Evolutionary conservation across 2,113 vertebrate species (phyloP).

Genomic region (Catagonus wagneri): DNA sequence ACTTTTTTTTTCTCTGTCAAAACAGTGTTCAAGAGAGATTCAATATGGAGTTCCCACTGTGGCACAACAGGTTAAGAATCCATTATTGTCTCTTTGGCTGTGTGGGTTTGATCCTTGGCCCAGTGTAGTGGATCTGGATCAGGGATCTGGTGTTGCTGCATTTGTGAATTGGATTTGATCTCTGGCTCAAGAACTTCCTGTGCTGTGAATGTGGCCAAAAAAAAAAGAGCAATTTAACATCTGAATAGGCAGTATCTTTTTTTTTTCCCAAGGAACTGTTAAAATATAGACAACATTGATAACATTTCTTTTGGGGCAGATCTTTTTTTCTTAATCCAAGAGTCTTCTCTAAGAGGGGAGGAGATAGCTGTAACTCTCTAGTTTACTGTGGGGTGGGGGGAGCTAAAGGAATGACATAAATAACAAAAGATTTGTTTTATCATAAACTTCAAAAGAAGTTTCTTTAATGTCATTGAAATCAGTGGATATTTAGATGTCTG

Average conservation of each 20-base stretch:
- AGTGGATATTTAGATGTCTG: neutral
- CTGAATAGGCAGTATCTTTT: neutral
- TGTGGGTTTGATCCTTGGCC: no score
- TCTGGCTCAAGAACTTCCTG: no score
- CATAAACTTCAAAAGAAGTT: neutral
- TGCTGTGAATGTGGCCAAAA: no score
- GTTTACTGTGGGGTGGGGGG: neutral
- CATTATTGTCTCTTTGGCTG: no score
- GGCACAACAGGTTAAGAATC: no score
- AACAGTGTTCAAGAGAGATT: neutral
- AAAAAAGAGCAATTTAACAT: no score
- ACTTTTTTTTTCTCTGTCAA: neutral
- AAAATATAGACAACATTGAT: neutral
- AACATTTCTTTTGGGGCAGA: conserved; percentile 45
- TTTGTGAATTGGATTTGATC: no score
- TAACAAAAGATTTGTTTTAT: neutral
- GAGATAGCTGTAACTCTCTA: neutral
- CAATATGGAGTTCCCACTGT: neutral
- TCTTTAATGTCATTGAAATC: conserved; percentile 15
- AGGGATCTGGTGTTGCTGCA: no score
- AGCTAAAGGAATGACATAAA: neutral
- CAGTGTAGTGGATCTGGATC: no score
- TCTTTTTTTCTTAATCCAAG: neutral
- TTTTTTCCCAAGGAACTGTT: neutral
- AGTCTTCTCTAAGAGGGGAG: neutral